Percentiles rank a stretch among this genome's conserved stretches.
Evolutionary conservation across 2,113 vertebrate genomes (phyloP).

Genomic region (Caranx ignobilis): DNA sequence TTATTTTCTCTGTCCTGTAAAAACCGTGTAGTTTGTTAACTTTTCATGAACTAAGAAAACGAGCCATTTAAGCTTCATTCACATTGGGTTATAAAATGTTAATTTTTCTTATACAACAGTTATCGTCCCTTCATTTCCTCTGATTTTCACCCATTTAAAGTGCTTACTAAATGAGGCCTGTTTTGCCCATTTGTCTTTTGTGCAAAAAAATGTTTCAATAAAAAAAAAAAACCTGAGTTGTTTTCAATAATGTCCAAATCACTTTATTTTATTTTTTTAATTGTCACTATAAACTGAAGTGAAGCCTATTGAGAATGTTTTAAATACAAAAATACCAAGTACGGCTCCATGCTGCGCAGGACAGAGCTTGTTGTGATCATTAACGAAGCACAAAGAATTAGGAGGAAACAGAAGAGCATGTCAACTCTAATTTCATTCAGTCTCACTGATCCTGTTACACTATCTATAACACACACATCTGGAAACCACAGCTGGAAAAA

Average conservation of each 20-base stretch:
- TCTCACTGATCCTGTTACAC: not conserved
- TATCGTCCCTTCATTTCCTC: too few species aligned
- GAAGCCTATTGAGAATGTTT: slow-evolving; percentile 60
- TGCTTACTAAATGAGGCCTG: not conserved
- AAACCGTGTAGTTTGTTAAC: not conserved
- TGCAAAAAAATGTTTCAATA: slow-evolving; percentile 32
- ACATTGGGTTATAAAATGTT: not conserved
- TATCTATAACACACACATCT: slow-evolving; percentile 13
- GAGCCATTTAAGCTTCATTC: not conserved
- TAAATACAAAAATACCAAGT: slow-evolving; percentile 74
- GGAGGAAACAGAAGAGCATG: slow-evolving; percentile 15
- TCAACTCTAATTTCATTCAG: slow-evolving; percentile 9
- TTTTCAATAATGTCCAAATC: slow-evolving; percentile 53
- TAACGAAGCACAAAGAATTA: slow-evolving; percentile 29
- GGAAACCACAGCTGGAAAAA: slow-evolving; percentile 15
- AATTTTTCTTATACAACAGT: not conserved
- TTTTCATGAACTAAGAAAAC: not conserved
- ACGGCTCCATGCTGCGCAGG: slow-evolving; percentile 37
- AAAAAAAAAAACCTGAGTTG: slow-evolving; percentile 33
- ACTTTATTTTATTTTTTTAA: slow-evolving; percentile 69
- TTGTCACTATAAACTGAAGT: slow-evolving; percentile 59
- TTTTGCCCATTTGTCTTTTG: slow-evolving; percentile 31
- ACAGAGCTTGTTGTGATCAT: slow-evolving; percentile 25
- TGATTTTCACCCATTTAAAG: not conserved
- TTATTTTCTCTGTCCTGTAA: not conserved